phyloP scores from a whole-genome alignment of 2,888 invertebrate species.

The Dusona sp. region DNA sequence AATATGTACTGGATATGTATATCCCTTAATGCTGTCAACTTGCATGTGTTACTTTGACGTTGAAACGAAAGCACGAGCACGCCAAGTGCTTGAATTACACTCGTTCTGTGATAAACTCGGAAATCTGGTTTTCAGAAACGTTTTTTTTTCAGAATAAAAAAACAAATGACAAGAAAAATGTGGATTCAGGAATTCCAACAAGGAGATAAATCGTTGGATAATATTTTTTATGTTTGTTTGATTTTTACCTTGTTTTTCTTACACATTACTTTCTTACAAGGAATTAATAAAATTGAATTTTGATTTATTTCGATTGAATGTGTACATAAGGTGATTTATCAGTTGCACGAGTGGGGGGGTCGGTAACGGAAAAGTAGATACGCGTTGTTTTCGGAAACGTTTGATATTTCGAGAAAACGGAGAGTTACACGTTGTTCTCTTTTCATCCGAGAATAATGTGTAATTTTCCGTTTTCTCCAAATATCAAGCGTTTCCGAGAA shows the following conservation, averaged over 20 bases:
- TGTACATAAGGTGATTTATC: neutral
- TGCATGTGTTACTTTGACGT: neutral
- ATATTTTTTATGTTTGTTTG: neutral
- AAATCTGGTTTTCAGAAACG: slow-evolving; percentile 1
- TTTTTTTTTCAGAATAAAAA: neutral
- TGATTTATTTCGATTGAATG: neutral
- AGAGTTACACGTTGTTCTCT: too few species aligned
- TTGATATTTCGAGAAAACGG: too few species aligned
- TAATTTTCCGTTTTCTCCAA: too few species aligned
- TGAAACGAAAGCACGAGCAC: neutral
- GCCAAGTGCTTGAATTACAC: slow-evolving; percentile 14
- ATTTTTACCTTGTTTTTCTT: neutral
- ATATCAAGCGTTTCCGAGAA: too few species aligned
- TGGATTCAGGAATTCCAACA: neutral
- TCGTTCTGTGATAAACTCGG: slow-evolving; percentile 5
- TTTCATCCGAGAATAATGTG: too few species aligned
- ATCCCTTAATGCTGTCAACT: neutral
- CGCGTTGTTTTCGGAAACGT: too few species aligned
- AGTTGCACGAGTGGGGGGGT: too few species aligned
- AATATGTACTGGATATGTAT: slow-evolving; percentile 10
- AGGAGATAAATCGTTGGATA: neutral
- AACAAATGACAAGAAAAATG: neutral
- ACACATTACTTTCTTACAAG: neutral
- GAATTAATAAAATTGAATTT: neutral
- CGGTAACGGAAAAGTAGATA: too few species aligned